Percentiles rank a stretch among this genome's conserved stretches.
Evolutionary conservation across 2,797 vertebrate genomes (phyloP).

Genomic region (Avahi laniger): DNA sequence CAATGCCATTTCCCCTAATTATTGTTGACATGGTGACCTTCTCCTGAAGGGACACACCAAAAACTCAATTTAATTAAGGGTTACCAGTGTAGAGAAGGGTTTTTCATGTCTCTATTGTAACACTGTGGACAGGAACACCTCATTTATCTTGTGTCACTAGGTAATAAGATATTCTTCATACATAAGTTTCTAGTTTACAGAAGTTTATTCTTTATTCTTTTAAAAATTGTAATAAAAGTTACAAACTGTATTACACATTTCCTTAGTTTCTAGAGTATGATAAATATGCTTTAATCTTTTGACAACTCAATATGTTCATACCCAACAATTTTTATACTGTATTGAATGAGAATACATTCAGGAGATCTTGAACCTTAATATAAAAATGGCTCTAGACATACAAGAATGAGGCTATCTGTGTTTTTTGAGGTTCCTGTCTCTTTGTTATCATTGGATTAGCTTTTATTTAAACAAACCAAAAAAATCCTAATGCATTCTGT

Average conservation of each 20-base stretch:
- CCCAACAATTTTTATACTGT: neutral
- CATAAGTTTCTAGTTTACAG: neutral
- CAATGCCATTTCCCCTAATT: constrained; percentile 64
- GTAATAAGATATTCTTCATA: neutral
- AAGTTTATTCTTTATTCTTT: neutral
- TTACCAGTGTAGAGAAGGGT: neutral
- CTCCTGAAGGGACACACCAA: constrained; percentile 54
- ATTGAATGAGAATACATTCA: neutral
- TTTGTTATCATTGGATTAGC: neutral
- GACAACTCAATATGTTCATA: neutral
- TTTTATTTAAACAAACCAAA: neutral
- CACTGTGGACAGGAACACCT: neutral
- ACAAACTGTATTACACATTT: neutral
- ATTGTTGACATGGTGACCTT: constrained; percentile 61
- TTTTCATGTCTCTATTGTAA: neutral
- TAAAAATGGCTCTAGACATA: neutral
- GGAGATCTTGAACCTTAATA: neutral
- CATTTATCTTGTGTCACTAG: neutral
- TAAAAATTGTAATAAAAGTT: neutral
- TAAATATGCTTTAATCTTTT: neutral
- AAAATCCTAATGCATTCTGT: neutral
- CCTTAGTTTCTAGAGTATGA: neutral
- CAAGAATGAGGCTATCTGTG: neutral
- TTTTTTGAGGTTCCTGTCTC: neutral
- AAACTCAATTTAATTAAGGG: constrained; percentile 49